phyloP scores from a whole-genome alignment of 2,113 vertebrate species.

The Actenoides lindsayi region DNA sequence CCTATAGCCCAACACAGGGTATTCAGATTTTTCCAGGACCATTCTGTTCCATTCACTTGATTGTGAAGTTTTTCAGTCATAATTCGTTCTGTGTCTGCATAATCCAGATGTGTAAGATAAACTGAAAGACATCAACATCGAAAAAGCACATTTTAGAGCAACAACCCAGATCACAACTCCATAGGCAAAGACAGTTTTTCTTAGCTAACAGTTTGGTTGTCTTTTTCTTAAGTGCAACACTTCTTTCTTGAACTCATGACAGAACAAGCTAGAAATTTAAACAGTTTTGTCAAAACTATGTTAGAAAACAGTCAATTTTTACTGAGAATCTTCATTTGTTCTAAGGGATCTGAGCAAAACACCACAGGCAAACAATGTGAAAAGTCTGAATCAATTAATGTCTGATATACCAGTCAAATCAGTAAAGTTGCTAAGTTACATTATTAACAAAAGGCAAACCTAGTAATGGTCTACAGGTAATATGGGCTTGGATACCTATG shows the following conservation, averaged over 20 bases:
- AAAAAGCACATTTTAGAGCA: background rate
- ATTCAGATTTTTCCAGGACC: conserved; percentile 99
- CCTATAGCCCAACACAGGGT: conserved; percentile 98
- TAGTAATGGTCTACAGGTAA: background rate
- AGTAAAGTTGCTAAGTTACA: background rate
- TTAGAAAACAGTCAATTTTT: background rate
- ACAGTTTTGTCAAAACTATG: background rate
- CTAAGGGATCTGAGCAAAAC: background rate
- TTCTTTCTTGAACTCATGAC: background rate
- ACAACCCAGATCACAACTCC: background rate
- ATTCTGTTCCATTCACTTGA: conserved; percentile 97
- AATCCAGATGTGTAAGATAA: conserved; percentile 98
- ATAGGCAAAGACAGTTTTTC: background rate
- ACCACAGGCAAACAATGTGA: rapidly evolving
- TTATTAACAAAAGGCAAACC: background rate
- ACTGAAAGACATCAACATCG: conserved; percentile 74
- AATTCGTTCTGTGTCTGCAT: conserved; percentile 96
- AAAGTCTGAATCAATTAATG: background rate
- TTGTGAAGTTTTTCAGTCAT: conserved; percentile 99
- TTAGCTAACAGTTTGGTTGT: no score
- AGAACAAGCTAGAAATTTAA: background rate
- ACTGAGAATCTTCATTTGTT: background rate
- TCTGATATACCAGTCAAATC: rapidly evolving
- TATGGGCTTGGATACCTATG: background rate
- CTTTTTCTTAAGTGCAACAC: background rate